Conservation (phyloP, 2,888 invertebrate species). For the Dioctria rufipes region DNA sequence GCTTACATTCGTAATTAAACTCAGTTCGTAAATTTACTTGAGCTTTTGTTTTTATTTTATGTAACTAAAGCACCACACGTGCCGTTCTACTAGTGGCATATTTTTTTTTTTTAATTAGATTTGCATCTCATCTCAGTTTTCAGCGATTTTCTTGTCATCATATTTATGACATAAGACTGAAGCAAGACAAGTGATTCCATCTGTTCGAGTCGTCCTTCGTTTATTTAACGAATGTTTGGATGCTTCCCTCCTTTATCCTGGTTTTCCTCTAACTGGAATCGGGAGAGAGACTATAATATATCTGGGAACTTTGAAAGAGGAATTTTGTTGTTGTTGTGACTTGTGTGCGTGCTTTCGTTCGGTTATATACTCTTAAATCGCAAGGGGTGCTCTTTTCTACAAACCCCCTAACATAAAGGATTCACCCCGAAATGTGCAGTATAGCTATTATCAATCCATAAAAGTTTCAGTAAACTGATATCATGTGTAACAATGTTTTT, state of each 20-base stretch:
- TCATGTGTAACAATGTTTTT: not conserved
- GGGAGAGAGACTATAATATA: conserved; percentile 6
- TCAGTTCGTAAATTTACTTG: too few relatives aligned
- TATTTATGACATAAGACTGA: not conserved
- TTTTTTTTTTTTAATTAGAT: too few relatives aligned
- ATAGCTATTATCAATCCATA: not conserved
- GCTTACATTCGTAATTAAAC: too few relatives aligned
- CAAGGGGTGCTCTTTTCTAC: not conserved
- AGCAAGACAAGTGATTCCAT: conserved; percentile 10
- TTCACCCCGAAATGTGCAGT: conserved; percentile 2
- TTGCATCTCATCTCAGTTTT: too few relatives aligned
- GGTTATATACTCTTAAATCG: conserved; percentile 8
- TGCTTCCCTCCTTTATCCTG: conserved; percentile 27
- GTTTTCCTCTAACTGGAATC: not conserved
- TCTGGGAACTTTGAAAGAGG: not conserved
- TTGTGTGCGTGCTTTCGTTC: not conserved
- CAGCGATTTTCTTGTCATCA: conserved; percentile 18
- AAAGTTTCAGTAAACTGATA: not conserved
- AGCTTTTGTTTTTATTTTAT: too few relatives aligned
- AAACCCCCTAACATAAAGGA: conserved; percentile 19
- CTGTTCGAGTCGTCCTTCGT: conserved; percentile 15
- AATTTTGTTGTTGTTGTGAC: not conserved
- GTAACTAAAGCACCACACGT: too few relatives aligned
- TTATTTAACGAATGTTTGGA: conserved; percentile 12
- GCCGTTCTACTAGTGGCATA: too few relatives aligned